These are phyloP conservation scores for Mactromeris polynyma DNA, from an alignment of 2,888 invertebrate genomes.

Conservation along the genomic window DNA sequence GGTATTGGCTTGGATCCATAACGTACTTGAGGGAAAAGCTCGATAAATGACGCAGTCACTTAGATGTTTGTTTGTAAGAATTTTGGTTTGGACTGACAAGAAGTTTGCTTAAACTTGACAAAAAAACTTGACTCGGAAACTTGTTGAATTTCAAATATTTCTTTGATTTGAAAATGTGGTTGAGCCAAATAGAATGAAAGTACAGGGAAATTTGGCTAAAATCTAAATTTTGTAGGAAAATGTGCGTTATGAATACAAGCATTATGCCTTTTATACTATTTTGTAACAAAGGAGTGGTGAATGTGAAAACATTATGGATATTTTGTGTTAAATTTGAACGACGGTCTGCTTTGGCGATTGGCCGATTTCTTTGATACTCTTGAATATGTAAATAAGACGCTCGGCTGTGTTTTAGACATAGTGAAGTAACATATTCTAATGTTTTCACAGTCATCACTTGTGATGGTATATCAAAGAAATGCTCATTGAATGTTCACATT, in stretches of 20 bases:
- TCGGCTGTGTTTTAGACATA: not conserved
- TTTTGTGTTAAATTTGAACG: not conserved
- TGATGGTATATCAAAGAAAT: not conserved
- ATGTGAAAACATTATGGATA: not conserved
- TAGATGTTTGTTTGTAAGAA: not conserved
- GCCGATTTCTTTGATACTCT: not conserved
- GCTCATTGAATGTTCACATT: slow-evolving; percentile 11
- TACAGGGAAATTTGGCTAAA: not conserved
- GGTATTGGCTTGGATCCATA: not conserved
- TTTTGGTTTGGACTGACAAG: not conserved
- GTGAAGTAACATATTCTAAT: too few species aligned
- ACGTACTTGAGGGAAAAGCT: not conserved
- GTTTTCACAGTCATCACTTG: too few species aligned
- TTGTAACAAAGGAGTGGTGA: not conserved
- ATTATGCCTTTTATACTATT: not conserved
- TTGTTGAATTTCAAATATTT: too few species aligned
- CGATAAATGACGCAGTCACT: not conserved
- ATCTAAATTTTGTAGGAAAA: not conserved
- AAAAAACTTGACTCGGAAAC: too few species aligned
- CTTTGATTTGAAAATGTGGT: too few species aligned
- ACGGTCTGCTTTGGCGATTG: not conserved
- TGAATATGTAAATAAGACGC: not conserved
- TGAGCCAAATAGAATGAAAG: too few species aligned
- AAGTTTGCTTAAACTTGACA: too few species aligned
- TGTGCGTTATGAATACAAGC: not conserved